phyloP scores from a whole-genome alignment of 2,113 vertebrate species.

The Procavia capensis region DNA sequence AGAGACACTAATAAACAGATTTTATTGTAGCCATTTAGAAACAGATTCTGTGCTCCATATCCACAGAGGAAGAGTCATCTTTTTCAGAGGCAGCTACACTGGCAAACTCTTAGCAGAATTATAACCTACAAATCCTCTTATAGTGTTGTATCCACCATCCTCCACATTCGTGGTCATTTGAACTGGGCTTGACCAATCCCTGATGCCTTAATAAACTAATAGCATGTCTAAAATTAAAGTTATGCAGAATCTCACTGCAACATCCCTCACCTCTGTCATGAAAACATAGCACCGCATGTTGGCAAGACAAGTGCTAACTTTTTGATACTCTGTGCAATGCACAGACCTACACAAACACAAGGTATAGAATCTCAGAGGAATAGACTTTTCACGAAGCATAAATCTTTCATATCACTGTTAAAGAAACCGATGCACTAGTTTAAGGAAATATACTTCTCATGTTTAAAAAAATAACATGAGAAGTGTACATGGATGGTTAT shows the following conservation, averaged over 20 bases:
- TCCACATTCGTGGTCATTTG: not conserved
- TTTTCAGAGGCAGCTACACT: conserved; percentile 48
- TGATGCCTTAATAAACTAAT: not conserved
- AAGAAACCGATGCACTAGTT: not conserved
- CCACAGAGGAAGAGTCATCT: conserved; percentile 66
- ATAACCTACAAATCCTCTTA: not conserved
- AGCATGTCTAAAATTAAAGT: not conserved
- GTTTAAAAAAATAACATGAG: conserved; percentile 66
- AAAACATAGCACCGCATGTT: not conserved
- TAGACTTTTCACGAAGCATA: conserved; percentile 48
- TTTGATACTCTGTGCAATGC: conserved; percentile 14
- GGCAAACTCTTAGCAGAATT: conserved; percentile 25
- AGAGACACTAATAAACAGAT: conserved; percentile 64
- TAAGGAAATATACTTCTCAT: not conserved
- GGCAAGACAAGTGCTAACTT: conserved; percentile 61
- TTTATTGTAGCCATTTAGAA: conserved; percentile 77
- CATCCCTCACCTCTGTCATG: not conserved
- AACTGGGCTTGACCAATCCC: not conserved
- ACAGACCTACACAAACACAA: not conserved
- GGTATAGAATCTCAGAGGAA: not conserved
- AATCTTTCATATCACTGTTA: conserved; percentile 57
- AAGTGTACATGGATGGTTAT: not conserved
- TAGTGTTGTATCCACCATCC: not conserved
- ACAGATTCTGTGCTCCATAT: conserved; percentile 71
- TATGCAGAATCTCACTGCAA: not conserved